Evolutionary conservation across 1,140 invertebrate genomes (phyloP), one percentile per base, ranked within the genome.

Genomic region (Dufourea novaeangliae): DNA sequence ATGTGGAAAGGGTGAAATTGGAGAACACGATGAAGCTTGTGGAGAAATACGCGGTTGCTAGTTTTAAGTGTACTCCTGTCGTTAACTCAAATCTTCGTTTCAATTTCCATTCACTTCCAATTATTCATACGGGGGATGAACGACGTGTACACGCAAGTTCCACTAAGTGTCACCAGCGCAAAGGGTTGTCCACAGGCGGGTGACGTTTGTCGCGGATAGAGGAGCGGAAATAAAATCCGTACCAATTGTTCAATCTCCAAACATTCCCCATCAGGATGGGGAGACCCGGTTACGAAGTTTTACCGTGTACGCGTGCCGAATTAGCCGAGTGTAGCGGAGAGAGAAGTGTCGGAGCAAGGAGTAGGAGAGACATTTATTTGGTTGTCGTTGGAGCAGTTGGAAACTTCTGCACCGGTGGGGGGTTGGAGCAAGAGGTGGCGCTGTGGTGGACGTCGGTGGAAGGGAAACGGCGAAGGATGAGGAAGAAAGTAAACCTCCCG

Each of bases 281-380:
- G n/a, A n/a, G 50, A 41, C 14, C 50, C 41, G 61, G 64, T 82
- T 78, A 67, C 80, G 25, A 72, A 83, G 80, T 83, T 74, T 79
- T 74, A 66, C 80, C 63, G 62, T 77, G 74, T 52, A 83, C 79
- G 67, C 63, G 69, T 84, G 73, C 68, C 69, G 69, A 84, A 85
- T 84, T 84, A 81, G 78, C 73, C 71, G 68, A 81, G 73, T 63
- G 81, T 76, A 74, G 76, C 75, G 72, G 34, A 59, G 69, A 69
- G 69, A 69, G 52, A 83, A 82, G 83, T 77, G 71, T 85, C 78
- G 78, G 78, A 75, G 79, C 79, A 86, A 86, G 75, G 73, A 86
- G 78, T 82, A 83, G 68, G 67, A 83, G 76, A 76, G 76, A 87
- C 86, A 87, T 88, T 88, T 84, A 84, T 86, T 86, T 82, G 81